These are phyloP conservation scores for Mycalesis mineus DNA, from an alignment of 2,888 invertebrate species.

Conservation along the genomic window DNA sequence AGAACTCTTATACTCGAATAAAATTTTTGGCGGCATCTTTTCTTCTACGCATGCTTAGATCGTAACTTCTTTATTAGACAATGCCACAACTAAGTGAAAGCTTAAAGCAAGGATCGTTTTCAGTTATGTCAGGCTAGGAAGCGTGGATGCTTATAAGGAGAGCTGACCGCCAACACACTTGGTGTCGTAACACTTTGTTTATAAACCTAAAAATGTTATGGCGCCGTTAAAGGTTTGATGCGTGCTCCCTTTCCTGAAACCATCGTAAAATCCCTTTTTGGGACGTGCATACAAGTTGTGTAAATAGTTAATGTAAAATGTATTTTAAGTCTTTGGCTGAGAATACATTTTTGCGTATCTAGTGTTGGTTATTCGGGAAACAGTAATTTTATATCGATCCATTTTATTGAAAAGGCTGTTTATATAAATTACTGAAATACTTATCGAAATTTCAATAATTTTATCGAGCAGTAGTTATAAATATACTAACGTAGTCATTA, in stretches of 20 bases:
- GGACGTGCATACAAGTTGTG: background rate
- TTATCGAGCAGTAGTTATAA: no score
- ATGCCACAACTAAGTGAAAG: no score
- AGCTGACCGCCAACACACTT: background rate
- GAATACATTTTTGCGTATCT: background rate
- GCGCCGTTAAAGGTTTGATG: constrained; percentile 12
- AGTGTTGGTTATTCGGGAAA: background rate
- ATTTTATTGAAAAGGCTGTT: background rate
- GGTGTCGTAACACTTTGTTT: constrained; percentile 20
- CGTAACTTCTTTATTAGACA: no score
- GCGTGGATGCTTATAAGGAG: background rate
- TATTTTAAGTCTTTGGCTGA: background rate
- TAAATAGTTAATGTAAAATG: background rate
- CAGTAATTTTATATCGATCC: no score
- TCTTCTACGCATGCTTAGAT: no score
- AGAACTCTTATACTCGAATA: no score
- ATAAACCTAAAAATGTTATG: constrained; percentile 13
- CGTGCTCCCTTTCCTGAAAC: constrained; percentile 8
- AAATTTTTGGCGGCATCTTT: no score
- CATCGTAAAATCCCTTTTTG: constrained; percentile 16
- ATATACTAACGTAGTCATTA: no score
- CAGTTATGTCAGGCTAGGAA: no score
- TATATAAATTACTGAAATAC: no score
- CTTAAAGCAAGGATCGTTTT: no score
- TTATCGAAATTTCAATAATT: no score